These are phyloP conservation scores for Holothuria glaberrima DNA, from an alignment of 35 echinoderm and acorn worm genomes.

Conservation along the genomic window DNA sequence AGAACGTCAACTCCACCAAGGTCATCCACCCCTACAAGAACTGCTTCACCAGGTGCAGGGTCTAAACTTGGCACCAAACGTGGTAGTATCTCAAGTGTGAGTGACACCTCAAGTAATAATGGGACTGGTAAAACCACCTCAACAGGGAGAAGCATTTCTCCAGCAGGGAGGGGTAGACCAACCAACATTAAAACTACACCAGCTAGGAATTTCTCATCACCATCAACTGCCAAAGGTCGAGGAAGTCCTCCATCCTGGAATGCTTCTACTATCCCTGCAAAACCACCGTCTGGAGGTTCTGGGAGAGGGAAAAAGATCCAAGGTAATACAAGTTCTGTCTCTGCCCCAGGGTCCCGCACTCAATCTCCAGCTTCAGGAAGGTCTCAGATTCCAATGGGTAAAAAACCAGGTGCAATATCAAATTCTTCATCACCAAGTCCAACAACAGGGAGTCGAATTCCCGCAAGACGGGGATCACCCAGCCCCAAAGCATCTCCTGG, in stretches of 20 bases:
- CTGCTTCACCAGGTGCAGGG: conserved; percentile 28
- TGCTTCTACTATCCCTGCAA: conserved; percentile 39
- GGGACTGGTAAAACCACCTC: conserved; percentile 25
- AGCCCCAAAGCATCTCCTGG: conserved; percentile 41
- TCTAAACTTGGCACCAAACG: conserved; percentile 38
- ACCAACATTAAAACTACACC: conserved; percentile 49
- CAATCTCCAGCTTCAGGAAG: conserved; percentile 61
- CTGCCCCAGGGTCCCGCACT: conserved; percentile 35
- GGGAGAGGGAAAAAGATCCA: conserved; percentile 18
- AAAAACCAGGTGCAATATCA: background rate
- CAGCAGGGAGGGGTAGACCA: conserved; percentile 56
- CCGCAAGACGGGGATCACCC: conserved; percentile 5
- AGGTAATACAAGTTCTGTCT: conserved; percentile 1
- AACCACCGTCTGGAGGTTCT: conserved; percentile 35
- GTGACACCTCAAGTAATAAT: conserved; percentile 53
- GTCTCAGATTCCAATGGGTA: conserved; percentile 57
- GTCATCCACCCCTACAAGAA: conserved; percentile 54
- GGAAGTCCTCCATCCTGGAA: conserved; percentile 33
- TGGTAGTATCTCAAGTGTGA: conserved; percentile 50
- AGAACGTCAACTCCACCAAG: conserved; percentile 54
- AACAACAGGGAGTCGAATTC: background rate
- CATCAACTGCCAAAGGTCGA: background rate
- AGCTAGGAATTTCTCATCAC: conserved; percentile 32
- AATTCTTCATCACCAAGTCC: conserved; percentile 52
- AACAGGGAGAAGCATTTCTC: conserved; percentile 45